Evolutionary conservation across 2,888 invertebrate species (phyloP).

Genomic region (Deroplatys truncata): DNA sequence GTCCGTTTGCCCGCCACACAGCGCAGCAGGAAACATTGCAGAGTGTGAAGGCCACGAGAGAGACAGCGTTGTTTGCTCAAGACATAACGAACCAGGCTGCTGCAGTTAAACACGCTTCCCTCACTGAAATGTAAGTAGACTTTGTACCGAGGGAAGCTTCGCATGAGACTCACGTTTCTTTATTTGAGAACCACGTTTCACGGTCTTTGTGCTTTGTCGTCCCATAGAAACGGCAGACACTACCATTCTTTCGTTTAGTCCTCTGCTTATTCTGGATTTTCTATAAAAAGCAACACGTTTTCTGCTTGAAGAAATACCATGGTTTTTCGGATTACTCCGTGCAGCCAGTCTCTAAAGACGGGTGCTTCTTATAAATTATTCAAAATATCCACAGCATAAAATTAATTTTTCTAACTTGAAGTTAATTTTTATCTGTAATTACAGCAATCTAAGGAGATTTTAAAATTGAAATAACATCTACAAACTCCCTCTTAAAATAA

Average conservation of each 20-base stretch:
- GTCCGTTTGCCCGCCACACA: background rate
- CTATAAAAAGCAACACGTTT: too few relatives aligned
- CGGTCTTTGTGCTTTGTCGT: background rate
- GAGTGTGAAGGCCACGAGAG: background rate
- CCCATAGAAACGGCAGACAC: too few relatives aligned
- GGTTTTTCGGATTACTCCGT: too few relatives aligned
- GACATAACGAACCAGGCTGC: background rate
- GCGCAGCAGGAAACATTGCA: background rate
- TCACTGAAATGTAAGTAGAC: background rate
- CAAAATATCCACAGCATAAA: too few relatives aligned
- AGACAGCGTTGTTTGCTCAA: background rate
- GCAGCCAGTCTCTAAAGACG: too few relatives aligned
- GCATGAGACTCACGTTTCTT: background rate
- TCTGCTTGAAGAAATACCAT: too few relatives aligned
- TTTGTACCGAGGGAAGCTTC: background rate
- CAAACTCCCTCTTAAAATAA: too few relatives aligned
- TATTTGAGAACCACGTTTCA: background rate
- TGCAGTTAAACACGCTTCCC: background rate
- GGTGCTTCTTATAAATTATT: too few relatives aligned
- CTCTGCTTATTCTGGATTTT: background rate
- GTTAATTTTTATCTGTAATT: too few relatives aligned
- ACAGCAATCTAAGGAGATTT: too few relatives aligned
- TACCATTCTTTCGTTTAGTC: background rate
- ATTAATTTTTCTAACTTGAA: too few relatives aligned
- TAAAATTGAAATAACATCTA: too few relatives aligned